Evolutionary conservation across 23 tunicate species (phyloP), one percentile per base, ranked within the genome.

Genomic region (Ciona savignyi): DNA sequence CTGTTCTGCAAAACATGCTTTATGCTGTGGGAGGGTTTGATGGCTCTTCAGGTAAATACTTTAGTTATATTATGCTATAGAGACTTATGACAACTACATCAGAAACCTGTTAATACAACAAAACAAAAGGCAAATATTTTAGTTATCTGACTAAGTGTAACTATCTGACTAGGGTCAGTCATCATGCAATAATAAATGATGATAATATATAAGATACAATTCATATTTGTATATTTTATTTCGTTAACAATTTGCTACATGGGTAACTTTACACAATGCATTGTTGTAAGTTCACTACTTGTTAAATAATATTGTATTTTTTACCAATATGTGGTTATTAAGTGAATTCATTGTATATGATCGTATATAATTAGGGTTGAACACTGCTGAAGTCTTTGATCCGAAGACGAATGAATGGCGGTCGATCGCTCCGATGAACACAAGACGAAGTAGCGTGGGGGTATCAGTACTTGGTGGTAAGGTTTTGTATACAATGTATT

Each of bases 11-110:
- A 27, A 86, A 83, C 27, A 77, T 66, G 78, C 74, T 95, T 42
- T 95, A 88, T 33, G 99, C 99, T 29, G 96, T 95, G n/a, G 99
- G 99, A 0, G 99, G 99, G 21, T 95, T 95, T 67, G 99, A 95
- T 63, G 99, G 99, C 2, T 77, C 92, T 21, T 65, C 99, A 32
- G 97, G 97, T 91, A 61, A 24, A 32, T 25, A 6, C 11, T 9
- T 42, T 42, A 6, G 15, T 21, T n/a, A 15, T 9, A 6, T 42
- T 42, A 24, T 64, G 6, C 21, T 25, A 20, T n/a, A n/a, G n/a
- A n/a, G n/a, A n/a, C n/a, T n/a, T n/a, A n/a, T n/a, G n/a, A n/a
- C n/a, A n/a, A n/a, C n/a, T n/a, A n/a, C n/a, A n/a, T n/a, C n/a
- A n/a, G n/a, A n/a, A n/a, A n/a, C n/a, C n/a, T n/a, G n/a, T n/a